These are phyloP conservation scores for Brachionus plicatilis DNA, from an alignment of 1,140 invertebrate species.

Conservation along the genomic window DNA sequence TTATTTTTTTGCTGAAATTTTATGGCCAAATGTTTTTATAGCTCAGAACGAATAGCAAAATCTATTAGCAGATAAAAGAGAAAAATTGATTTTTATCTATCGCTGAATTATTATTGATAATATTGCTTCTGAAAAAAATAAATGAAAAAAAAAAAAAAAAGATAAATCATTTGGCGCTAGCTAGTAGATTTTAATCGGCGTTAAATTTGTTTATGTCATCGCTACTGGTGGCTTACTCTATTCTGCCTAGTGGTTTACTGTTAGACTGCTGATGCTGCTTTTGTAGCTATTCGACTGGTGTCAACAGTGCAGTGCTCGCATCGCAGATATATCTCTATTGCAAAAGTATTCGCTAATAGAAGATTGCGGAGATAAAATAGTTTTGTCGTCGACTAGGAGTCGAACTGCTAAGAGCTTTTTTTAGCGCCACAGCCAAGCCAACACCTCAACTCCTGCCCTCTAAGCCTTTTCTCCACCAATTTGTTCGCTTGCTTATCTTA, in stretches of 20 bases:
- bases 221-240: slow-evolving; percentile 12
- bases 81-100: background rate
- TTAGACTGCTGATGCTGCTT: background rate
- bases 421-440: background rate
- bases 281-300: background rate
- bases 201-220: slow-evolving; percentile 29
- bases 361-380: background rate
- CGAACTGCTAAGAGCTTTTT: slow-evolving; percentile 12
- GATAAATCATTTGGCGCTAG: background rate
- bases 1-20: background rate
- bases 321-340: background rate
- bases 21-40: slow-evolving; percentile 33
- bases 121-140: background rate
- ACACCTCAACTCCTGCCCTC: background rate
- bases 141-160: background rate
- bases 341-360: background rate
- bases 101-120: background rate
- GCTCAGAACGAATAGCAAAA: slow-evolving; percentile 3
- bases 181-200: slow-evolving; percentile 30
- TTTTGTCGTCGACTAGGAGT: background rate
- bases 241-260: background rate
- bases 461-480: background rate
- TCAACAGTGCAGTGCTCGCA: background rate
- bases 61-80: background rate
- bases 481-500: background rate